Conservation (phyloP, 2,888 invertebrate genomes). For the Athalia cordata region DNA sequence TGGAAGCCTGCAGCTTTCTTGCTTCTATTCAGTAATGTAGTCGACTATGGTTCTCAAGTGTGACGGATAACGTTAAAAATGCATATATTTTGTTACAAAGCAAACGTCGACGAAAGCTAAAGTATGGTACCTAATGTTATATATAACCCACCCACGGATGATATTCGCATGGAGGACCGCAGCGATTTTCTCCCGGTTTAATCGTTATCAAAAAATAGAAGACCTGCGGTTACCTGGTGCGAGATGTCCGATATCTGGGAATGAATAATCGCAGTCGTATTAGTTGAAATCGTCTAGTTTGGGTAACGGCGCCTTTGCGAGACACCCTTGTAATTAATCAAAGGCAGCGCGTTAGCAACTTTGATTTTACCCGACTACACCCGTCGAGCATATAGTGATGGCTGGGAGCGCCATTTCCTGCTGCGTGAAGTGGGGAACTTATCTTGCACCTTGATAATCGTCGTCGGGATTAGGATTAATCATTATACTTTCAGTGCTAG, state of each 20-base stretch:
- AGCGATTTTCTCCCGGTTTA: too few species aligned
- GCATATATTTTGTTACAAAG: slow-evolving; percentile 32
- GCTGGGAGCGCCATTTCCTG: slow-evolving; percentile 52
- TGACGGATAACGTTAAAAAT: slow-evolving; percentile 45
- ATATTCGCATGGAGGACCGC: too few species aligned
- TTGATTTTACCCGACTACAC: slow-evolving; percentile 46
- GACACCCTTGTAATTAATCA: slow-evolving; percentile 47
- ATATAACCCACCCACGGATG: too few species aligned
- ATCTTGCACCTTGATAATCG: slow-evolving; percentile 49
- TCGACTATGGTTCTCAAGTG: slow-evolving; percentile 20
- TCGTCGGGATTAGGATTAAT: slow-evolving; percentile 39
- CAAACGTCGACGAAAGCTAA: background rate
- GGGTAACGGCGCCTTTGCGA: slow-evolving; percentile 46
- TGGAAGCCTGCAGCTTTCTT: slow-evolving; percentile 36
- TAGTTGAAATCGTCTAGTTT: slow-evolving; percentile 36
- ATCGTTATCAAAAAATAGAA: too few species aligned
- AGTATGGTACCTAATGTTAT: background rate
- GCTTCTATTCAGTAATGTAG: slow-evolving; percentile 44
- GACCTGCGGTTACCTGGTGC: background rate
- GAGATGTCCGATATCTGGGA: slow-evolving; percentile 10
- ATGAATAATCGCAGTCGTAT: slow-evolving; percentile 19
- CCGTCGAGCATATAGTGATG: slow-evolving; percentile 39
- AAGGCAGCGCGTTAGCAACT: slow-evolving; percentile 45
- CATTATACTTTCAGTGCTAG: background rate
- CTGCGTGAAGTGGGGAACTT: slow-evolving; percentile 51